phyloP scores from a whole-genome alignment of 1,140 invertebrate species.

The Cydia pomonella region DNA sequence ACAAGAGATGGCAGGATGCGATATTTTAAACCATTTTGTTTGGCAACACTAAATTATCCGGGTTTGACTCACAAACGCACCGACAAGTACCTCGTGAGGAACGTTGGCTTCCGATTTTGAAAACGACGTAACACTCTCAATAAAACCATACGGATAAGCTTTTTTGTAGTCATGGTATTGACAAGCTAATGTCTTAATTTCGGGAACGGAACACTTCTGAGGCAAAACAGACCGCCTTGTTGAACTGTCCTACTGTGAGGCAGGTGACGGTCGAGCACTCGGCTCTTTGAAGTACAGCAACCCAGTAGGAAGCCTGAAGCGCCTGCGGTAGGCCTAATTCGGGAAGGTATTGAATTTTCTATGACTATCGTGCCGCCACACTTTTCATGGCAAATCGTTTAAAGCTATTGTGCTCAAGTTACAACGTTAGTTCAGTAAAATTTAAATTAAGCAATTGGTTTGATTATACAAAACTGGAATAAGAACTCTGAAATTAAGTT shows the following conservation, averaged over 20 bases:
- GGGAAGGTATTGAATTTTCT: not conserved
- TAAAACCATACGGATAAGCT: constrained; percentile 41
- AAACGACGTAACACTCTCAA: constrained; percentile 2
- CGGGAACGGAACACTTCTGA: constrained; percentile 61
- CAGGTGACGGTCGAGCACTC: constrained; percentile 51
- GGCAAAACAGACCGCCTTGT: constrained; percentile 69
- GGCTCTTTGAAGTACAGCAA: constrained; percentile 1
- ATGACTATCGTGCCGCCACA: not conserved
- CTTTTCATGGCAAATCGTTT: not conserved
- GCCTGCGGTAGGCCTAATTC: constrained; percentile 18
- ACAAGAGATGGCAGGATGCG: constrained; percentile 30
- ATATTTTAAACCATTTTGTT: constrained; percentile 32
- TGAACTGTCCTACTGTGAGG: constrained; percentile 52
- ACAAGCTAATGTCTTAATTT: constrained; percentile 73
- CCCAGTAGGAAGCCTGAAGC: constrained; percentile 23
- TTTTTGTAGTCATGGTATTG: constrained; percentile 41
- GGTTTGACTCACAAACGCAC: constrained; percentile 26
- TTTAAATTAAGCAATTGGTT: not conserved
- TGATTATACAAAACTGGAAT: not conserved
- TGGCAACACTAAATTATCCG: constrained; percentile 32
- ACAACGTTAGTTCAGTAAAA: not conserved
- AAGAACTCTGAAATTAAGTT: too few relatives aligned
- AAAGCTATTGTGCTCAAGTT: not conserved
- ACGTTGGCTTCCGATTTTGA: not conserved
- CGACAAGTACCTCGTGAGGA: constrained; percentile 19